Conservation (phyloP, 2,797 vertebrate species). For the Cossypha dichroa region DNA sequence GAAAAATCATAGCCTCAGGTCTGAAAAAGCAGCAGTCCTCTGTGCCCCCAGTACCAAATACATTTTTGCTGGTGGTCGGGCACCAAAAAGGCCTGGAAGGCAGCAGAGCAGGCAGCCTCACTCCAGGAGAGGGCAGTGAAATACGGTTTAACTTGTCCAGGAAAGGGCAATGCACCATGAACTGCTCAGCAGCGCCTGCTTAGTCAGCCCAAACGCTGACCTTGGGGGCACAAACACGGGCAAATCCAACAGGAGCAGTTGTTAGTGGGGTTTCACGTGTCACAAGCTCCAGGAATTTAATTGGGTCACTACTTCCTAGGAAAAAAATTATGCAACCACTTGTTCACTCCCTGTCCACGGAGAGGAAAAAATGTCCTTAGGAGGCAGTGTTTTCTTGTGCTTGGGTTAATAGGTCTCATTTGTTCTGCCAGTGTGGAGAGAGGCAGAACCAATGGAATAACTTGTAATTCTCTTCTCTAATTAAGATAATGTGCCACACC, state of each 20-base stretch:
- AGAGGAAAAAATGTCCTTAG: background rate
- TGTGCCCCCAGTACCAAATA: background rate
- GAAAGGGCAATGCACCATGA: background rate
- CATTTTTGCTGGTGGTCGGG: background rate
- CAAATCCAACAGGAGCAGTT: background rate
- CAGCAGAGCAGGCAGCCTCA: background rate
- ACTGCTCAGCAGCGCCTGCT: background rate
- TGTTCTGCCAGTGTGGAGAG: background rate
- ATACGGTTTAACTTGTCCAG: background rate
- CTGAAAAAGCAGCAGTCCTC: background rate
- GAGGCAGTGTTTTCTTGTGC: background rate
- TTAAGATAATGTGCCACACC: background rate
- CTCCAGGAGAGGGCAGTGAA: slow-evolving; percentile 45
- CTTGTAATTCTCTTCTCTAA: slow-evolving; percentile 27
- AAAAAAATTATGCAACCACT: background rate
- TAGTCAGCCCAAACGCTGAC: background rate
- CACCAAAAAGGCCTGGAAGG: background rate
- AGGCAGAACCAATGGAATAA: slow-evolving; percentile 25
- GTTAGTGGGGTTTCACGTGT: rapidly evolving
- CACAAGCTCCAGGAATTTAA: rapidly evolving
- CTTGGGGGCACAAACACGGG: background rate
- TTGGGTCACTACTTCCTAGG: background rate
- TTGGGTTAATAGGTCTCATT: slow-evolving; percentile 38
- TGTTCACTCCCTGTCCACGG: rapidly evolving
- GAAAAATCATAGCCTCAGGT: background rate